Conservation (phyloP, 2,888 invertebrate species). For the Falcaria lacertinaria region DNA sequence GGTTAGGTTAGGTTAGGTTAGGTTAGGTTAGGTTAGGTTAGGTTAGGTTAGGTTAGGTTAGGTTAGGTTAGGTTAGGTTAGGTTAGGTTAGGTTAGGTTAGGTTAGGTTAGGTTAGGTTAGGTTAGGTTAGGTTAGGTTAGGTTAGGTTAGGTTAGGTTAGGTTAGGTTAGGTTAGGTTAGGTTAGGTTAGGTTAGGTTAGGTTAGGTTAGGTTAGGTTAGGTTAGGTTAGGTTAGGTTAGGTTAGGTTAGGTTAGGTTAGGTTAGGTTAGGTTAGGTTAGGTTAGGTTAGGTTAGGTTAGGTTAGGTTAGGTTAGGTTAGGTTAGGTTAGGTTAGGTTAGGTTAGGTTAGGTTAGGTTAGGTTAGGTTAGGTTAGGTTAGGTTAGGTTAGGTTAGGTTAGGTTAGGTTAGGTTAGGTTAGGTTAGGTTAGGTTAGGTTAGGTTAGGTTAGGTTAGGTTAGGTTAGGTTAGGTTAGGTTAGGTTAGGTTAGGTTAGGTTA, state of each 20-base stretch:
- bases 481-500: constrained; percentile 1
- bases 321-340: constrained; percentile 4
- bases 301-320: constrained; percentile 3
- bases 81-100: constrained; percentile 1
- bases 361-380: constrained; percentile 5
- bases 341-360: constrained; percentile 4
- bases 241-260: constrained; percentile 4
- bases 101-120: constrained; percentile 3
- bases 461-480: constrained; percentile 3
- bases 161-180: constrained; percentile 4
- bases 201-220: constrained; percentile 3
- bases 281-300: constrained; percentile 1
- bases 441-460: constrained; percentile 4
- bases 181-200: constrained; percentile 1
- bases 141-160: constrained; percentile 4
- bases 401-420: constrained; percentile 3
- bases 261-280: constrained; percentile 5
- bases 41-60: constrained; percentile 4
- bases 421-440: constrained; percentile 4
- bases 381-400: constrained; percentile 1
- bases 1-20: constrained; percentile 3
- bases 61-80: constrained; percentile 3
- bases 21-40: constrained; percentile 4
- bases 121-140: constrained; percentile 4
- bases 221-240: constrained; percentile 4